A percentile compares a stretch with the other conserved stretches of the same genome.
Evolutionary conservation across 2,888 invertebrate species (phyloP).

Genomic region (Melieria picta): DNA sequence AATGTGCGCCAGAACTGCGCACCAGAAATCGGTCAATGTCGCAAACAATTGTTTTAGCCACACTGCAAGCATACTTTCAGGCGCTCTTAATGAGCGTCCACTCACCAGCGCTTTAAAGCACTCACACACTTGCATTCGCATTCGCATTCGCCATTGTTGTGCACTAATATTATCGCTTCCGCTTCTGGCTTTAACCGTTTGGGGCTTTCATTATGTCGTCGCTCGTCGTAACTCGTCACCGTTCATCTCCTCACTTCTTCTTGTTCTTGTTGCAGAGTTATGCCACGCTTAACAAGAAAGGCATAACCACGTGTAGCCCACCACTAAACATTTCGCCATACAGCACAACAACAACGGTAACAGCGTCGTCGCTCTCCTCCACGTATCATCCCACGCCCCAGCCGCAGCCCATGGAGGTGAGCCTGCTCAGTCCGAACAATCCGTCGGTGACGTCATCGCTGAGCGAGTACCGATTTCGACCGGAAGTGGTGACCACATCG

Average conservation of each 20-base stretch:
- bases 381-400: slow-evolving; percentile 56
- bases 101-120: neutral
- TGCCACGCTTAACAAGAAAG: slow-evolving; percentile 80
- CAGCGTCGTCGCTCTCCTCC: slow-evolving; percentile 54
- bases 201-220: slow-evolving; percentile 30
- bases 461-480: slow-evolving; percentile 82
- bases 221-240: slow-evolving; percentile 17
- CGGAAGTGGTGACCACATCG: slow-evolving; percentile 87
- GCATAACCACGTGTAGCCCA: slow-evolving; percentile 68
- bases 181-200: slow-evolving; percentile 18
- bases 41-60: neutral
- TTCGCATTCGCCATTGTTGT: slow-evolving; percentile 31
- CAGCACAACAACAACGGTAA: slow-evolving; percentile 50
- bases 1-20: neutral
- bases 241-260: neutral
- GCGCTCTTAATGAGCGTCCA: neutral
- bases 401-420: slow-evolving; percentile 67
- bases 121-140: neutral
- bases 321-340: slow-evolving; percentile 56
- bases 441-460: slow-evolving; percentile 77
- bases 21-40: neutral
- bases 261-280: slow-evolving; percentile 72
- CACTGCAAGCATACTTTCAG: neutral
- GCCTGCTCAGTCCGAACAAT: slow-evolving; percentile 66
- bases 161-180: slow-evolving; percentile 16